phyloP scores from a whole-genome alignment of 2,113 vertebrate genomes.

The Montifringilla adamsi region DNA sequence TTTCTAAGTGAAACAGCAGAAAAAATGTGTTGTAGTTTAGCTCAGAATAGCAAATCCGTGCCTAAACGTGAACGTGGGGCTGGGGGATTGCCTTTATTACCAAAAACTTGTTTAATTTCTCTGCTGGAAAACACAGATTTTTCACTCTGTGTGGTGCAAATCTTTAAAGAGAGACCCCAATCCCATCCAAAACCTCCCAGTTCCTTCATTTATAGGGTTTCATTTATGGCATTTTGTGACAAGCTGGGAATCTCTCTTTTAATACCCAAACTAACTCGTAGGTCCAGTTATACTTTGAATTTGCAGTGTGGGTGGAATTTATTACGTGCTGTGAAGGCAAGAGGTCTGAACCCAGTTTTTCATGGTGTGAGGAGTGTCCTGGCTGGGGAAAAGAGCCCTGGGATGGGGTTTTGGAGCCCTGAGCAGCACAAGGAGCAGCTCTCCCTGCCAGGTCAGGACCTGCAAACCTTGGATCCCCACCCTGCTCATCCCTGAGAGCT shows the following conservation, averaged over 20 bases:
- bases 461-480: background rate
- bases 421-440: background rate
- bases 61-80: background rate
- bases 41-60: background rate
- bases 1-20: background rate
- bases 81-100: background rate
- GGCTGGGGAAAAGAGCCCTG: background rate
- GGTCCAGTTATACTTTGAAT: background rate
- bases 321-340: background rate
- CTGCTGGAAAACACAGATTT: background rate
- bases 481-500: background rate
- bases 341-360: background rate
- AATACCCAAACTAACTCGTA: background rate
- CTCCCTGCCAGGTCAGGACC: background rate
- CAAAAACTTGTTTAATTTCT: background rate
- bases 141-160: background rate
- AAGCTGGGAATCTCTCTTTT: background rate
- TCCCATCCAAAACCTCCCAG: background rate
- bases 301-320: conserved; percentile 19
- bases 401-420: rapidly evolving
- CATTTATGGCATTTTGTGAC: background rate
- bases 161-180: background rate
- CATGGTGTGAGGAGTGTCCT: background rate
- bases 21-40: background rate
- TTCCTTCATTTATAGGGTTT: background rate